A percentile compares a stretch with the other conserved stretches of the same genome.
phyloP scores from a whole-genome alignment of 2,113 vertebrate species.

The Phalacrocorax aristotelis region DNA sequence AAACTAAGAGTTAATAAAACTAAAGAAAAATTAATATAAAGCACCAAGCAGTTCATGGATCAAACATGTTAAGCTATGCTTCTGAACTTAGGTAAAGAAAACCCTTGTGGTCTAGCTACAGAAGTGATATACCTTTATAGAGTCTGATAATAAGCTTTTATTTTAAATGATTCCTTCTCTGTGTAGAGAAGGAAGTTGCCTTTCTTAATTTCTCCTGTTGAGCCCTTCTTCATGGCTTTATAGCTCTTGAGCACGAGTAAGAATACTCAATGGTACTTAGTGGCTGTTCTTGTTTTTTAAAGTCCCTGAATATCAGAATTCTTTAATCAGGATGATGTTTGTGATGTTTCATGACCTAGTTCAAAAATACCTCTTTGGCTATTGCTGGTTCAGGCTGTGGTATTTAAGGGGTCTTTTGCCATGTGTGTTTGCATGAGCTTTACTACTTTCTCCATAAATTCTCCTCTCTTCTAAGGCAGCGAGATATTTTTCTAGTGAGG shows the following conservation, averaged over 20 bases:
- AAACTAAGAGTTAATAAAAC: neutral
- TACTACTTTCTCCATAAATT: neutral
- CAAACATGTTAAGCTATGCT: neutral
- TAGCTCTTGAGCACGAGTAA: neutral
- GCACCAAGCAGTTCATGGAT: neutral
- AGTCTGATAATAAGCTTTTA: neutral
- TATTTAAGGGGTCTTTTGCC: neutral
- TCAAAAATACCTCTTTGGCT: neutral
- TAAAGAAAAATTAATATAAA: neutral
- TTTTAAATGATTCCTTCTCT: neutral
- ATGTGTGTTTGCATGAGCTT: neutral
- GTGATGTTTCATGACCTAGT: neutral
- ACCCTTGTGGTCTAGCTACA: neutral
- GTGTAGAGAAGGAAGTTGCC: neutral
- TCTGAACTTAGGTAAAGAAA: neutral
- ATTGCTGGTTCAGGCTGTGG: neutral
- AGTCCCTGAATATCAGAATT: neutral
- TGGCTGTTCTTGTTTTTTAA: neutral
- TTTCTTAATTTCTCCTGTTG: neutral
- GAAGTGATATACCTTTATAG: neutral
- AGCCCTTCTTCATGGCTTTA: neutral
- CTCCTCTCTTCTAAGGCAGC: neutral
- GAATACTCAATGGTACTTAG: neutral
- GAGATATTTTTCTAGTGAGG: neutral
- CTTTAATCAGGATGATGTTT: neutral